Conservation (phyloP, 2,797 vertebrate genomes). For the Poeciliopsis infans region DNA sequence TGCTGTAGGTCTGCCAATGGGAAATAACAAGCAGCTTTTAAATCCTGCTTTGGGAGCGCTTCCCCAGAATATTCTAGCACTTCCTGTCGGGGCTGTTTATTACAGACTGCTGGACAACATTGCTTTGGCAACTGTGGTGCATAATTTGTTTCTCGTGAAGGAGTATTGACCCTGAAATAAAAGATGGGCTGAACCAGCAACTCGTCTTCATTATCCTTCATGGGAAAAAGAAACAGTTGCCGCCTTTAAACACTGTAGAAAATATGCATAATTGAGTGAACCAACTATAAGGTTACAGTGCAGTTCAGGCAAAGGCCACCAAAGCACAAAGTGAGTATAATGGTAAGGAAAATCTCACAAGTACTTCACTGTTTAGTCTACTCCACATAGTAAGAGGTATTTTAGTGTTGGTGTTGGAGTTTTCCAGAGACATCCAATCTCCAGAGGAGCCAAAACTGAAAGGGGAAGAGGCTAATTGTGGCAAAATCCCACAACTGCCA, state of each 20-base stretch:
- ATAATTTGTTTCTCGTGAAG: slow-evolving; percentile 64
- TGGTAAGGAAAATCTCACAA: slow-evolving; percentile 27
- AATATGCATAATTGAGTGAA: slow-evolving; percentile 40
- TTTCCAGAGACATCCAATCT: slow-evolving; percentile 11
- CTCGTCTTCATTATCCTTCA: slow-evolving; percentile 27
- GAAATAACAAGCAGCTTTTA: slow-evolving; percentile 54
- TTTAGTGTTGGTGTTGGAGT: slow-evolving; percentile 16
- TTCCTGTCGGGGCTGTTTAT: slow-evolving; percentile 66
- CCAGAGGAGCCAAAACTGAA: slow-evolving; percentile 11
- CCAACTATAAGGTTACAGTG: slow-evolving; percentile 8
- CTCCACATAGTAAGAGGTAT: slow-evolving; percentile 32
- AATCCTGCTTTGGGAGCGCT: slow-evolving; percentile 62
- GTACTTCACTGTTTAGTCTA: slow-evolving; percentile 58
- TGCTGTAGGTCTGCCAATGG: slow-evolving; percentile 63
- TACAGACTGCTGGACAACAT: slow-evolving; percentile 59
- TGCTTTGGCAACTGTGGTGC: slow-evolving; percentile 61
- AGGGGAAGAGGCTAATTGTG: not conserved
- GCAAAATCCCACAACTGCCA: slow-evolving; percentile 9
- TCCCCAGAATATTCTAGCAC: slow-evolving; percentile 62
- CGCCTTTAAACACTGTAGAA: slow-evolving; percentile 36
- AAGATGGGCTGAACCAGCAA: slow-evolving; percentile 54
- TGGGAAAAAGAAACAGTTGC: slow-evolving; percentile 21
- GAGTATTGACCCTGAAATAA: slow-evolving; percentile 61
- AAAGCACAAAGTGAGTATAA: slow-evolving; percentile 32
- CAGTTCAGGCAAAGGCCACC: slow-evolving; percentile 34